A percentile compares a stretch with the other conserved stretches of the same genome.
phyloP scores from a whole-genome alignment of 2,113 vertebrate genomes.

The Globicephala melas region DNA sequence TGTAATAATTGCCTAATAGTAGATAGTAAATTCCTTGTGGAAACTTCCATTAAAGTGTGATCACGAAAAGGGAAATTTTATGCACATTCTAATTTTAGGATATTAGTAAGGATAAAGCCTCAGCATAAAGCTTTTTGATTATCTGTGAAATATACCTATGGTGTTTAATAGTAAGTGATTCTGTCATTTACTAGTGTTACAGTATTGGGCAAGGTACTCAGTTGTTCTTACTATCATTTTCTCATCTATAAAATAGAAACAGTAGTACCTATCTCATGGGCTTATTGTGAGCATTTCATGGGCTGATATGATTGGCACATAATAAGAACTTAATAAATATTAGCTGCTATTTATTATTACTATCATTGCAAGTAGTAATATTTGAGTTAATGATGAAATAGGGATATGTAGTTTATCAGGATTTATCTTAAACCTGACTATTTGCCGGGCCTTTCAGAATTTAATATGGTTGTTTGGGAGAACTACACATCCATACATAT shows the following conservation, averaged over 20 bases:
- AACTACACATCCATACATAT: background rate
- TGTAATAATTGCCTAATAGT: background rate
- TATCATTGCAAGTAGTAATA: background rate
- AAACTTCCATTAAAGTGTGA: background rate
- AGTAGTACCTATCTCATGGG: background rate
- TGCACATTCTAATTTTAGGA: background rate
- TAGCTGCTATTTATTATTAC: background rate
- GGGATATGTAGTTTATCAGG: background rate
- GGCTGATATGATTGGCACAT: background rate
- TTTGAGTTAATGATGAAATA: slow-evolving; percentile 3
- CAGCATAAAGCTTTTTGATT: background rate
- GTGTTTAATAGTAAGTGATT: background rate
- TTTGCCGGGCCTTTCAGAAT: slow-evolving; percentile 16
- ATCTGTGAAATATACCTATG: background rate
- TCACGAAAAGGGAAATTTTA: slow-evolving; percentile 1
- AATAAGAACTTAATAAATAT: background rate
- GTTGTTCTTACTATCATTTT: background rate
- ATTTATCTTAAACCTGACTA: background rate
- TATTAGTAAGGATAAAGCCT: background rate
- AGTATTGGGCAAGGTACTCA: background rate
- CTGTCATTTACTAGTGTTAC: background rate
- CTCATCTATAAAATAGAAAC: background rate
- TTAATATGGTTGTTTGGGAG: background rate
- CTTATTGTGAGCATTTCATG: slow-evolving; percentile 23
- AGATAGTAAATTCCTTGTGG: background rate